A percentile compares a stretch with the other conserved stretches of the same genome.
These are phyloP conservation scores for Caenorhabditis afra DNA, from an alignment of 2,888 invertebrate genomes.

Conservation along the genomic window DNA sequence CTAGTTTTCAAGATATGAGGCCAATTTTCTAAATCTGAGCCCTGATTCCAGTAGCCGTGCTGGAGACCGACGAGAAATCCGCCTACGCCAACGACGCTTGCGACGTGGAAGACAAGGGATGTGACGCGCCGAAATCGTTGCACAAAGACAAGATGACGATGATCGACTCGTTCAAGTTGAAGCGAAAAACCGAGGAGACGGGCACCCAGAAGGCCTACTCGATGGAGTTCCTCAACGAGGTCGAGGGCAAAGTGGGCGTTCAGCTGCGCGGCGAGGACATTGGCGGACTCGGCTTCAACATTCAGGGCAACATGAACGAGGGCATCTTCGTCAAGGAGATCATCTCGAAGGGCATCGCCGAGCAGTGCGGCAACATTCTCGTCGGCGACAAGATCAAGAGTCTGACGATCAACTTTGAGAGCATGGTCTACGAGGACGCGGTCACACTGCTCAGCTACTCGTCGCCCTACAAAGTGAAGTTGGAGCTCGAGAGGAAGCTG, in stretches of 20 bases:
- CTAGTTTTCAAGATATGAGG: not conserved
- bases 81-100: constrained; percentile 66
- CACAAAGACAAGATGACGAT: constrained; percentile 67
- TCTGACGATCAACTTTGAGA: constrained; percentile 90
- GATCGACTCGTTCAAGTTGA: constrained; percentile 73
- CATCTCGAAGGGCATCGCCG: constrained; percentile 90
- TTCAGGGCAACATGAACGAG: constrained; percentile 90
- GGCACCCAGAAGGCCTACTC: constrained; percentile 73
- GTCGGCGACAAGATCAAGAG: constrained; percentile 91
- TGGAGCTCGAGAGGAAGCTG: no score
- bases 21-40: no score
- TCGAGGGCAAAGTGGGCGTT: constrained; percentile 68
- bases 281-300: constrained; percentile 71
- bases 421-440: constrained; percentile 92
- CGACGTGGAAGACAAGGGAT: constrained; percentile 66
- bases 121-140: constrained; percentile 55
- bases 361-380: constrained; percentile 88
- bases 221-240: constrained; percentile 70
- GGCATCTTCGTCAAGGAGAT: constrained; percentile 92
- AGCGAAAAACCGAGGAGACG: constrained; percentile 62
- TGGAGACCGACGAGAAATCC: constrained; percentile 61
- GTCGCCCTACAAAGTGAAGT: constrained; percentile 89
- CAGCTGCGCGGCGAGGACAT: constrained; percentile 66
- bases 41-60: not conserved
- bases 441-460: constrained; percentile 91